Conservation (phyloP, 2,888 invertebrate species). For the Drosophila emarginata region DNA sequence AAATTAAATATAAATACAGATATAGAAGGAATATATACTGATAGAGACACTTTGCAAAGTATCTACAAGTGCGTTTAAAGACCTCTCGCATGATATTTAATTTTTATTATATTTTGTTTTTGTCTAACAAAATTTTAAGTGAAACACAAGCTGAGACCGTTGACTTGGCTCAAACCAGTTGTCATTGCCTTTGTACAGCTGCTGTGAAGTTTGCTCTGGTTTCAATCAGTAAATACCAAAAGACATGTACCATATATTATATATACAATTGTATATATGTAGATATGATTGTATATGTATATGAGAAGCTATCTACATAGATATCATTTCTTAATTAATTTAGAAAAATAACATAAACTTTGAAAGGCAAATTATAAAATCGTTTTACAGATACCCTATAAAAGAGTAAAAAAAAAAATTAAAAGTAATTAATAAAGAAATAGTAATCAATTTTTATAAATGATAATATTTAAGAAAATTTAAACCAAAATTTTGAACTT, state of each 20-base stretch:
- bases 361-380: neutral
- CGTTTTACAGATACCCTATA: neutral
- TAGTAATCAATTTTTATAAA: too few species aligned
- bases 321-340: constrained; percentile 1
- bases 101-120: neutral
- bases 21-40: neutral
- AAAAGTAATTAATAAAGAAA: neutral
- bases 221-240: constrained; percentile 41
- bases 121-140: constrained; percentile 8
- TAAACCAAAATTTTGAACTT: too few species aligned
- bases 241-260: constrained; percentile 1
- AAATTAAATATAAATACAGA: constrained; percentile 33
- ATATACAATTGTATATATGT: neutral
- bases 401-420: too few species aligned
- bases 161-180: constrained; percentile 54
- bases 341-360: neutral
- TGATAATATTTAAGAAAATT: too few species aligned
- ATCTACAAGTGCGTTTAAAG: constrained; percentile 33
- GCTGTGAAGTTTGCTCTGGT: constrained; percentile 42
- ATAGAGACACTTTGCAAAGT: constrained; percentile 7
- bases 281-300: constrained; percentile 7
- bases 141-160: constrained; percentile 14
- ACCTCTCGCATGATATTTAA: constrained; percentile 25
- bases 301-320: neutral
- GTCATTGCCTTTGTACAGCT: constrained; percentile 47